Evolutionary conservation across 2,888 invertebrate genomes (phyloP).

Genomic region (Lydus trimaculatus): DNA sequence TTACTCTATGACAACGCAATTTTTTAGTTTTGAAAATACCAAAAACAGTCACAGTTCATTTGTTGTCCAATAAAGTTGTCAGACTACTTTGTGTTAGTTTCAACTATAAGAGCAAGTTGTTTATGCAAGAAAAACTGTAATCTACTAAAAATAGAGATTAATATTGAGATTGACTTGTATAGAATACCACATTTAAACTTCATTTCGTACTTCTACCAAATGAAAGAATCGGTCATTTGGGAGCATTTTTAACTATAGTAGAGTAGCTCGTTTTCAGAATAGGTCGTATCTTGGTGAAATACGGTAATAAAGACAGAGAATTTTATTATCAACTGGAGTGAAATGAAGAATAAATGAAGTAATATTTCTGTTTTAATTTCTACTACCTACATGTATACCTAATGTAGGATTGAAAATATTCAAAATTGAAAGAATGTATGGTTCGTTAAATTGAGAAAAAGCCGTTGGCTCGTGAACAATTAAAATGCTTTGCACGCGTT

Average conservation of each 20-base stretch:
- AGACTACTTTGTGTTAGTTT: background rate
- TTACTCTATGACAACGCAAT: too few species aligned
- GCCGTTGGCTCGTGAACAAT: constrained; percentile 40
- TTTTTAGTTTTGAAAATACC: too few species aligned
- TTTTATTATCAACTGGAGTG: background rate
- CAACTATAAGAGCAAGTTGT: background rate
- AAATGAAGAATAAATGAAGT: background rate
- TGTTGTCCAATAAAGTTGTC: background rate
- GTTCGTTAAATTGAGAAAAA: constrained; percentile 35
- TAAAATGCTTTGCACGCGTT: constrained; percentile 43
- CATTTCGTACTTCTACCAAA: background rate
- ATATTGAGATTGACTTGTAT: too few species aligned
- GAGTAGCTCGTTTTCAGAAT: background rate
- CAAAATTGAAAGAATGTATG: constrained; percentile 10
- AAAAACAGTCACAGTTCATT: too few species aligned
- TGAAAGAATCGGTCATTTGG: background rate
- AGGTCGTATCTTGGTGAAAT: background rate
- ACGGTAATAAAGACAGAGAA: background rate
- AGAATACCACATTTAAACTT: background rate
- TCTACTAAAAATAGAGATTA: too few species aligned
- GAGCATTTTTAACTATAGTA: background rate
- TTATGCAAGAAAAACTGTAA: too few species aligned
- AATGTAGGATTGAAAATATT: background rate
- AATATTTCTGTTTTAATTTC: background rate
- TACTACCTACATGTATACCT: background rate